Conservation (phyloP, 35 echinoderm and acorn worm genomes). For the Nesometra sesokonis region DNA sequence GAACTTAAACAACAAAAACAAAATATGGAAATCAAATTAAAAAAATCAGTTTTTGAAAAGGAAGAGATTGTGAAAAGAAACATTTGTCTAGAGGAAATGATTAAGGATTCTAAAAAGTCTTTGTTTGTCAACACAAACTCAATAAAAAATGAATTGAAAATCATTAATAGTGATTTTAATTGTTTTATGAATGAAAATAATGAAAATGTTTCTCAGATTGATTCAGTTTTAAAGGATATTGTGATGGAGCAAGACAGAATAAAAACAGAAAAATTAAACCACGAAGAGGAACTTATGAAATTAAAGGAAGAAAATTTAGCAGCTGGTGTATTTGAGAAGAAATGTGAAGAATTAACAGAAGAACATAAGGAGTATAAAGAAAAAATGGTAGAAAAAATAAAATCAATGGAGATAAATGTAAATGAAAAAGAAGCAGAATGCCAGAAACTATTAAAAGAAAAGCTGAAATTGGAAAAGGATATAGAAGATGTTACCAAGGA, state of each 20-base stretch:
- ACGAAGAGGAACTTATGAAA: background rate
- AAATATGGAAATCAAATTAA: background rate
- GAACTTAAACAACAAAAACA: background rate
- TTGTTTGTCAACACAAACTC: background rate
- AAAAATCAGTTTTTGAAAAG: background rate
- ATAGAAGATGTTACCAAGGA: background rate
- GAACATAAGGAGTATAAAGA: background rate
- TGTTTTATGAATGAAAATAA: background rate
- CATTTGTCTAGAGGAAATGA: constrained; percentile 57
- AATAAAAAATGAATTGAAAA: background rate
- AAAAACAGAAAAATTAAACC: background rate
- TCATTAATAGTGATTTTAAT: background rate
- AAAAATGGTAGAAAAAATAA: background rate
- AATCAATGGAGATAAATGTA: constrained; percentile 32
- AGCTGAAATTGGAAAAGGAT: constrained; percentile 1
- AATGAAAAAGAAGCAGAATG: constrained; percentile 28
- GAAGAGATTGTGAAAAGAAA: constrained; percentile 21
- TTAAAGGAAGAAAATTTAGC: background rate
- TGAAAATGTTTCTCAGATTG: background rate
- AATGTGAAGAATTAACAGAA: background rate
- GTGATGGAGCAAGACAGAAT: background rate
- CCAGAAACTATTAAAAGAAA: constrained; percentile 20
- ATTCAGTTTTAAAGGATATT: background rate
- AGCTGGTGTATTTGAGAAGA: background rate
- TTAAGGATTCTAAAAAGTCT: background rate